A percentile compares a stretch with the other conserved stretches of the same genome.
phyloP scores from a whole-genome alignment of 1,140 invertebrate genomes.

The Penaeus indicus region DNA sequence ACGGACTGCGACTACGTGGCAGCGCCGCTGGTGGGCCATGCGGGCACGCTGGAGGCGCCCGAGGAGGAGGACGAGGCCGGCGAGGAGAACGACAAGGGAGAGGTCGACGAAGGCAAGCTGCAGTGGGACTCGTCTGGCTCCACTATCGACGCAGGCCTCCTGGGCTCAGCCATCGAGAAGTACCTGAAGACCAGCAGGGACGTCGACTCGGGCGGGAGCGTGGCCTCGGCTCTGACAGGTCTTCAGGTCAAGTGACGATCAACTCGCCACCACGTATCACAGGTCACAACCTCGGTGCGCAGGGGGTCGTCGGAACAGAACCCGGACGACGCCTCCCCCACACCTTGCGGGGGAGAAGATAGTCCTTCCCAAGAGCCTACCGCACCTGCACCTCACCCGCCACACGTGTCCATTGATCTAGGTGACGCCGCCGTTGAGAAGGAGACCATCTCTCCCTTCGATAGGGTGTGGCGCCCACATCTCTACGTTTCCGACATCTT shows the following conservation, averaged over 20 bases:
- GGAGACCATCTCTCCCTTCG: slow-evolving; percentile 50
- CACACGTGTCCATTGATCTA: slow-evolving; percentile 1
- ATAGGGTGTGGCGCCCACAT: slow-evolving; percentile 52
- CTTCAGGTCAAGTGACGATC: slow-evolving; percentile 66
- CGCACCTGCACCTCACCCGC: background rate
- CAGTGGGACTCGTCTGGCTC: slow-evolving; percentile 57
- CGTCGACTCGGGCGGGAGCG: slow-evolving; percentile 40
- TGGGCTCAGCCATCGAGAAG: slow-evolving; percentile 64
- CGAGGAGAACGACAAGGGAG: slow-evolving; percentile 29
- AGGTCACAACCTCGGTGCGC: slow-evolving; percentile 35
- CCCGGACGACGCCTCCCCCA: background rate
- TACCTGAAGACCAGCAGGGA: slow-evolving; percentile 55
- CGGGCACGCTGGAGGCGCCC: slow-evolving; percentile 44
- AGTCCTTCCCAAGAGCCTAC: background rate
- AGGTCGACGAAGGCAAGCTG: slow-evolving; percentile 23
- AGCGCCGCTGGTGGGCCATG: slow-evolving; percentile 9
- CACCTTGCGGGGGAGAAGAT: slow-evolving; percentile 4
- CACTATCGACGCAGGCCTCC: slow-evolving; percentile 50
- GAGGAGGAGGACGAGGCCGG: slow-evolving; percentile 56
- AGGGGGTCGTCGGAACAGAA: background rate
- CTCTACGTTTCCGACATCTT: slow-evolving; percentile 46
- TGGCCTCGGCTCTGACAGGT: slow-evolving; percentile 48
- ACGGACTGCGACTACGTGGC: slow-evolving; percentile 63
- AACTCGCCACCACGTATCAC: slow-evolving; percentile 35
- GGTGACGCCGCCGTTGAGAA: slow-evolving; percentile 16